Percentiles rank a stretch among this genome's conserved stretches.
phyloP scores from a whole-genome alignment of 1,140 invertebrate genomes.

The Xylocopa sonorina region DNA sequence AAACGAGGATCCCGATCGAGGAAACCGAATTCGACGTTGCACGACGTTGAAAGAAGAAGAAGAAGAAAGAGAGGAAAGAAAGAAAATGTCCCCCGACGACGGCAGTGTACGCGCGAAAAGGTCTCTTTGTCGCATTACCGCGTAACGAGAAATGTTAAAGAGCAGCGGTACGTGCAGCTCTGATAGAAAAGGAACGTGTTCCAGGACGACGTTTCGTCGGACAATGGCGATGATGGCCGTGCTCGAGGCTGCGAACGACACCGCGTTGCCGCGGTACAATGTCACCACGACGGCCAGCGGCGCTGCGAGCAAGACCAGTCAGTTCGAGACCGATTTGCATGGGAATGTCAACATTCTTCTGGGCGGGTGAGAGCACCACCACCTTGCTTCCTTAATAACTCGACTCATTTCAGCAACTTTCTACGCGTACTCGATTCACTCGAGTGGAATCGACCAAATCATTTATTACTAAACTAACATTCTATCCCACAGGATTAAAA shows the following conservation, averaged over 20 bases:
- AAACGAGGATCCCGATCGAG: constrained; percentile 28
- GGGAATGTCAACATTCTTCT: constrained; percentile 85
- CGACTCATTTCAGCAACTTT: not conserved
- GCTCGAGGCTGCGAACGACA: constrained; percentile 40
- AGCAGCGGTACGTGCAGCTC: no score
- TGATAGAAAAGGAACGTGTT: not conserved
- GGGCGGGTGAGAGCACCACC: constrained; percentile 86
- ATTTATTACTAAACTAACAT: no score
- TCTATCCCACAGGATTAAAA: no score
- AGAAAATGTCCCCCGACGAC: no score
- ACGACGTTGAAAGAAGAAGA: no score
- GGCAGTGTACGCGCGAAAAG: constrained; percentile 2
- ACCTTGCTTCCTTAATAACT: no score
- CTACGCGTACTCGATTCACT: not conserved
- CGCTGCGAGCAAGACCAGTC: constrained; percentile 69
- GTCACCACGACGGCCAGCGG: constrained; percentile 70
- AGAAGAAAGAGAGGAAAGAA: no score
- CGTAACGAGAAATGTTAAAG: no score
- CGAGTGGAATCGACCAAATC: not conserved
- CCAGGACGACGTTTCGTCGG: constrained; percentile 5
- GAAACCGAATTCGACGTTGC: constrained; percentile 22
- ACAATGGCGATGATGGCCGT: constrained; percentile 35
- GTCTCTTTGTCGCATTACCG: no score
- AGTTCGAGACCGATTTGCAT: constrained; percentile 79
- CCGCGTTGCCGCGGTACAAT: constrained; percentile 57